Conservation (phyloP, 2,888 invertebrate species). For the Ennomos fuscantarius region DNA sequence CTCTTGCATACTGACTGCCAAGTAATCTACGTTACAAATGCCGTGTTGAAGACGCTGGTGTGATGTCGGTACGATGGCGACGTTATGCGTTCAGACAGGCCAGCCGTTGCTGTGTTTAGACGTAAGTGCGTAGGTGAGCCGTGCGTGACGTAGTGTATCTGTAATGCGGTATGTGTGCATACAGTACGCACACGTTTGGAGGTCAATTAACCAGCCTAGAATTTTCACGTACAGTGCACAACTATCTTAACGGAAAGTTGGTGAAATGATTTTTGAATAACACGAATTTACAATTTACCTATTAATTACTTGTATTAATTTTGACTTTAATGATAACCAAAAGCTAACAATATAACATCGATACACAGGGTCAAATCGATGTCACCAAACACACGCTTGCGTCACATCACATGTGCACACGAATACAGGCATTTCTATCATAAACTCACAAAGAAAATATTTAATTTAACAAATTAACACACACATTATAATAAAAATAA, state of each 20-base stretch:
- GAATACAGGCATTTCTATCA: slow-evolving; percentile 11
- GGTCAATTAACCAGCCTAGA: too few relatives aligned
- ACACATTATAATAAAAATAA: slow-evolving; percentile 15
- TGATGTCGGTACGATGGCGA: slow-evolving; percentile 27
- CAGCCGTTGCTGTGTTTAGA: slow-evolving; percentile 15
- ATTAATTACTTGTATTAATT: too few relatives aligned
- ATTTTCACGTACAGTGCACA: too few relatives aligned
- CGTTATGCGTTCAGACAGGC: slow-evolving; percentile 15
- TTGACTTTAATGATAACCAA: too few relatives aligned
- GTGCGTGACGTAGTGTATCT: slow-evolving; percentile 2
- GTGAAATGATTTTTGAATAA: too few relatives aligned
- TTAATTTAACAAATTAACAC: slow-evolving; percentile 17
- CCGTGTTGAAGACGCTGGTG: slow-evolving; percentile 32
- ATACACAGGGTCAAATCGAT: slow-evolving; percentile 3
- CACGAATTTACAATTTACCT: too few relatives aligned
- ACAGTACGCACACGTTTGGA: slow-evolving; percentile 14
- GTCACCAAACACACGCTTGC: slow-evolving; percentile 9
- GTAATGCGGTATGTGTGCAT: slow-evolving; percentile 11
- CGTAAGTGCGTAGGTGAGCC: slow-evolving; percentile 19
- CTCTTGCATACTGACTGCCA: slow-evolving; percentile 11
- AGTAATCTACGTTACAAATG: slow-evolving; percentile 4
- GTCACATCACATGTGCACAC: slow-evolving; percentile 16
- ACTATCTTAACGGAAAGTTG: too few relatives aligned
- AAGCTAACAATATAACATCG: too few relatives aligned
- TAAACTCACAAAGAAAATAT: slow-evolving; percentile 12